phyloP scores from a whole-genome alignment of 92 coral and sea anemone species.

The Bergia sp. region DNA sequence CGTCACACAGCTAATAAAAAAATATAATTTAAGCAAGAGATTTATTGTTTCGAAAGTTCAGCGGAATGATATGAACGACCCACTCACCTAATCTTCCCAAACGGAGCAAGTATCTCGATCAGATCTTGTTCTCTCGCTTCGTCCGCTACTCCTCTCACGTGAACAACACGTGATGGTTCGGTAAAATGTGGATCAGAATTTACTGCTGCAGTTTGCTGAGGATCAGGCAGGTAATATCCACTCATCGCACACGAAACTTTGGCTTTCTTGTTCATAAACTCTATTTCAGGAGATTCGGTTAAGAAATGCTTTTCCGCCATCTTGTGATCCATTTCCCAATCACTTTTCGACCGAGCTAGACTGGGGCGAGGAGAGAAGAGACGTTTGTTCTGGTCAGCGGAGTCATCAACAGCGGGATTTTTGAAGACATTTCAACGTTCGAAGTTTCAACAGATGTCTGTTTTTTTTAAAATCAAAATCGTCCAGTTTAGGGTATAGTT shows the following conservation, averaged over 20 bases:
- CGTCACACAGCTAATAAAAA: conserved; percentile 80
- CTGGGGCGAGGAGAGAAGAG: not conserved
- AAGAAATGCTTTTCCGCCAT: conserved; percentile 85
- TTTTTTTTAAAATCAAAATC: conserved; percentile 21
- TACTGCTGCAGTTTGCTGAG: not conserved
- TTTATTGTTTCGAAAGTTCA: not conserved
- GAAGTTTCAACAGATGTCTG: conserved; percentile 24
- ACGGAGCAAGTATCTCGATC: conserved; percentile 69
- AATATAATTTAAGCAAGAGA: not conserved
- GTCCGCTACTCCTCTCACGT: conserved; percentile 93
- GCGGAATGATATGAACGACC: not conserved
- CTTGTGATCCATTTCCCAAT: conserved; percentile 26
- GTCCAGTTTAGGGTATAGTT: not conserved
- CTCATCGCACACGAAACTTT: not conserved
- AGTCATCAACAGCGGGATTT: conserved; percentile 66
- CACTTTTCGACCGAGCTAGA: conserved; percentile 16
- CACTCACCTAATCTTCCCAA: conserved; percentile 77
- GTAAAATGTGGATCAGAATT: conserved; percentile 72
- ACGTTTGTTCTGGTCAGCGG: conserved; percentile 14
- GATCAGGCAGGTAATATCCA: conserved; percentile 3
- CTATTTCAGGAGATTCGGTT: conserved; percentile 30
- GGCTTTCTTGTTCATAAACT: conserved; percentile 27
- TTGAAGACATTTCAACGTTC: conserved; percentile 66
- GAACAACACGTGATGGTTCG: conserved; percentile 93
- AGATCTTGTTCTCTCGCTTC: conserved; percentile 94